These are phyloP conservation scores for Griposia aprilina DNA, from an alignment of 2,888 invertebrate genomes.

Conservation along the genomic window DNA sequence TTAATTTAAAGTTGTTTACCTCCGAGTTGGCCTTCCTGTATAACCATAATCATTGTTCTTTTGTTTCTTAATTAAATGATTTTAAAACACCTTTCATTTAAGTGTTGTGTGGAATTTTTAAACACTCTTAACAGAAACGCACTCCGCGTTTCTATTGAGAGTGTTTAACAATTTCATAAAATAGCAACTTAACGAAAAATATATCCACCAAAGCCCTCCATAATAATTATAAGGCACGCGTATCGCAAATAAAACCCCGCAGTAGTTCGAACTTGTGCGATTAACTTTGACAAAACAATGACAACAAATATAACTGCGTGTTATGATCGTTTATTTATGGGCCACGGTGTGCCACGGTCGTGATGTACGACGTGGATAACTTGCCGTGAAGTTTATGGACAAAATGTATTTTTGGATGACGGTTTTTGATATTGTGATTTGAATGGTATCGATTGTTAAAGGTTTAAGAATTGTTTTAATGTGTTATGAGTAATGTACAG, in stretches of 20 bases:
- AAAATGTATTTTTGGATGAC: background rate
- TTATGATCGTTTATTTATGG: slow-evolving; percentile 50
- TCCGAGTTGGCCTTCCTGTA: background rate
- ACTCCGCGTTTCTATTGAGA: background rate
- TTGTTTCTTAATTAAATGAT: background rate
- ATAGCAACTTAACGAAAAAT: background rate
- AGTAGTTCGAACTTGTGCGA: slow-evolving; percentile 37
- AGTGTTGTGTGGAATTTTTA: no score
- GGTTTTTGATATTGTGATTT: slow-evolving; percentile 2
- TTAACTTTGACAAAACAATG: slow-evolving; percentile 56
- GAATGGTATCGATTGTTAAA: background rate
- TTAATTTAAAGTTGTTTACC: background rate
- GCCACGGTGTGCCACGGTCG: background rate
- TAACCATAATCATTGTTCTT: background rate
- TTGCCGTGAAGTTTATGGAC: slow-evolving; percentile 27
- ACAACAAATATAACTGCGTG: slow-evolving; percentile 43
- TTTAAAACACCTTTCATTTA: background rate
- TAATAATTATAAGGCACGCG: background rate
- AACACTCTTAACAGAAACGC: no score
- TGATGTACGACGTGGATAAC: slow-evolving; percentile 3
- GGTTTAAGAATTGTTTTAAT: background rate
- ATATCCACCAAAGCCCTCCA: background rate
- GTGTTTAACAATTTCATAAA: background rate
- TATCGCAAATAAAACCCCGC: slow-evolving; percentile 23
- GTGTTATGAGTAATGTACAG: no score